Conservation (phyloP, 2,797 vertebrate species). For the Emydoidea blandingii region DNA sequence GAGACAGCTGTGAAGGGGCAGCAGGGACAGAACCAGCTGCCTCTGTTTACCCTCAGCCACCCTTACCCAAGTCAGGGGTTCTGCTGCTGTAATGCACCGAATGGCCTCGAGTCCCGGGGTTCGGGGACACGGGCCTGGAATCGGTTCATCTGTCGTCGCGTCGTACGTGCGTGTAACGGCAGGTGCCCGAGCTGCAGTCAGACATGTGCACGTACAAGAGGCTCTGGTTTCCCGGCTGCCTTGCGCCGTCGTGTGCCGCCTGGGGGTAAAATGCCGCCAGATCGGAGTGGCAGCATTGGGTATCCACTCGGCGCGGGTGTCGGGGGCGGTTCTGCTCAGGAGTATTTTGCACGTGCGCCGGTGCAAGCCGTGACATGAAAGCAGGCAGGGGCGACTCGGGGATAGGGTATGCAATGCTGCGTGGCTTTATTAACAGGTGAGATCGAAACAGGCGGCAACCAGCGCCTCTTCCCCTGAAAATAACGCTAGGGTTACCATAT, state of each 20-base stretch:
- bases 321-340: not conserved
- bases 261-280: fast-evolving
- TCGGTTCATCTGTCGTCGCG: not conserved
- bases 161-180: no score
- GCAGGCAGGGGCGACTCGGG: not conserved
- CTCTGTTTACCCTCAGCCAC: not conserved
- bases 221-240: not conserved
- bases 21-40: not conserved
- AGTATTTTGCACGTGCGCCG: no score
- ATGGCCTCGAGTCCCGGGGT: not conserved
- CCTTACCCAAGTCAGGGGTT: not conserved
- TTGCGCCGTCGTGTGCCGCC: not conserved
- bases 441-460: no score
- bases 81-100: not conserved
- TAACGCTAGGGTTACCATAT: no score
- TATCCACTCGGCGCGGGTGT: fast-evolving
- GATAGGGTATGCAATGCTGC: no score
- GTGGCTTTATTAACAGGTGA: no score
- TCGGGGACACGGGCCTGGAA: not conserved
- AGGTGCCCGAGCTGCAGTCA: no score
- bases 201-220: no score
- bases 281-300: not conserved
- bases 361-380: not conserved
- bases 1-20: no score
- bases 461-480: no score